phyloP scores from a whole-genome alignment of 2,113 vertebrate genomes.

The Amphiprion percula region DNA sequence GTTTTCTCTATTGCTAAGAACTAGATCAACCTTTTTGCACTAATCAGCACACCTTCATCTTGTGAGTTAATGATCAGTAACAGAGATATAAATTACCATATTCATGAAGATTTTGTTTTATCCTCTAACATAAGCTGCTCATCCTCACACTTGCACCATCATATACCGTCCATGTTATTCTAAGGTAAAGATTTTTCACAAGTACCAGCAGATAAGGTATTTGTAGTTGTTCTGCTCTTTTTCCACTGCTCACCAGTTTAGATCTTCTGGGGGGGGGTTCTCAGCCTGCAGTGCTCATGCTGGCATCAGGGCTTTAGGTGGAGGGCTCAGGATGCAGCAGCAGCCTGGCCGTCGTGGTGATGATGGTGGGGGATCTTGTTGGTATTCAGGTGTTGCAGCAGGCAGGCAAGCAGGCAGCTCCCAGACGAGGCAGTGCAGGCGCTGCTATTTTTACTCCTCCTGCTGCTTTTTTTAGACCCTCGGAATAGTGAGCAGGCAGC shows the following conservation, averaged over 20 bases:
- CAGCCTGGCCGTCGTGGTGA: slow-evolving; percentile 43
- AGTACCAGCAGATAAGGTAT: background rate
- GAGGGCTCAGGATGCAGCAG: slow-evolving; percentile 68
- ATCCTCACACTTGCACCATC: background rate
- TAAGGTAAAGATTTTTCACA: background rate
- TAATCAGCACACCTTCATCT: background rate
- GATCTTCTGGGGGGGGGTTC: background rate
- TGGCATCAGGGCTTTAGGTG: slow-evolving; percentile 26
- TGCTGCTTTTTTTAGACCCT: slow-evolving; percentile 88
- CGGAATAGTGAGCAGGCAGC: slow-evolving; percentile 90
- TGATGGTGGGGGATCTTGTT: slow-evolving; percentile 83
- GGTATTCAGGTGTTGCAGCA: slow-evolving; percentile 93
- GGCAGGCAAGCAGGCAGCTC: slow-evolving; percentile 78
- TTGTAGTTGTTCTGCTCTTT: background rate
- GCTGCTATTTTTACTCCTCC: slow-evolving; percentile 95
- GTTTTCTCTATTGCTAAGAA: background rate
- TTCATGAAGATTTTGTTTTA: background rate
- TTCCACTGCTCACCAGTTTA: slow-evolving; percentile 6
- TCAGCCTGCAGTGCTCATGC: slow-evolving; percentile 35
- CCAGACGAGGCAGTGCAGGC: slow-evolving; percentile 93
- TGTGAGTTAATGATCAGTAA: background rate
- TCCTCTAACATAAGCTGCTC: background rate
- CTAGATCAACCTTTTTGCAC: background rate
- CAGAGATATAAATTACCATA: too few species aligned
- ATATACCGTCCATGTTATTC: background rate